These are phyloP conservation scores for Prunella himalayana DNA, from an alignment of 2,113 vertebrate species.

Conservation along the genomic window DNA sequence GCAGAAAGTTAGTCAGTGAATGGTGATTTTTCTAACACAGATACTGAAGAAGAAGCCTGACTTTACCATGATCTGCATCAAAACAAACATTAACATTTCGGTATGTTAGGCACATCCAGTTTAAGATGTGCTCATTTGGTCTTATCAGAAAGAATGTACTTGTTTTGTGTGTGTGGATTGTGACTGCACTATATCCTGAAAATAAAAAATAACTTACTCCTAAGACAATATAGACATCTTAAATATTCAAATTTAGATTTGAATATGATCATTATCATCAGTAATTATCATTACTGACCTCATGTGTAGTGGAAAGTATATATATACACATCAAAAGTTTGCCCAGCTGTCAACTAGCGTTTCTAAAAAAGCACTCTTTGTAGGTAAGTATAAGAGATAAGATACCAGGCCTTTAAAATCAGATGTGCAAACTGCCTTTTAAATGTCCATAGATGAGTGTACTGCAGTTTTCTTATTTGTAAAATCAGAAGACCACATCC, in stretches of 20 bases:
- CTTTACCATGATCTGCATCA: not conserved
- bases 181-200: not conserved
- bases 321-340: not conserved
- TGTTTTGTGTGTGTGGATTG: not conserved
- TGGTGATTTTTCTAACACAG: constrained; percentile 32
- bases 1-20: constrained; percentile 38
- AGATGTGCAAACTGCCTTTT: not conserved
- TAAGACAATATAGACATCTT: not conserved
- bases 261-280: no score
- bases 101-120: not conserved
- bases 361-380: not conserved
- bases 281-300: not conserved
- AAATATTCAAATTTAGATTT: not conserved
- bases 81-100: not conserved
- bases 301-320: not conserved
- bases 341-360: not conserved
- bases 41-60: not conserved
- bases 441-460: not conserved
- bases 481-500: not conserved
- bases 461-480: not conserved
- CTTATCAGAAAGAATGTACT: not conserved
- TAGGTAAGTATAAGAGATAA: not conserved
- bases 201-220: not conserved
- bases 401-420: not conserved
- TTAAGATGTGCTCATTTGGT: not conserved